These are phyloP conservation scores for Capricornis sumatraensis DNA, from an alignment of 2,113 vertebrate species.

Conservation along the genomic window DNA sequence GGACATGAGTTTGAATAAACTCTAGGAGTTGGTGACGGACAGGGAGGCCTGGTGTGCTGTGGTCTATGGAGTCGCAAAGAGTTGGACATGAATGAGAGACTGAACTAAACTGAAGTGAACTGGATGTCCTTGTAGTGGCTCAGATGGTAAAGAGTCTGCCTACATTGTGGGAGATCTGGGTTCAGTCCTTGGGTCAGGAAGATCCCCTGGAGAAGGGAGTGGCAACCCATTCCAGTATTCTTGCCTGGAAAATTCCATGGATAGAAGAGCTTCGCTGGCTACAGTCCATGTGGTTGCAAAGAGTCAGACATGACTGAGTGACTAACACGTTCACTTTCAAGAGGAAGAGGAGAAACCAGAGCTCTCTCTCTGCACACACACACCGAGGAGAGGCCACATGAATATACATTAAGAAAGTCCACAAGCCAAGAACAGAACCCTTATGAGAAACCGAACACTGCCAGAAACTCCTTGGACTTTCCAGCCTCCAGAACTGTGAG, in stretches of 20 bases:
- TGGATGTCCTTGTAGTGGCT: neutral
- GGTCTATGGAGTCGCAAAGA: neutral
- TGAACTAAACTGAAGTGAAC: neutral
- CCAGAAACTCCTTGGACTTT: neutral
- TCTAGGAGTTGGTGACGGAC: neutral
- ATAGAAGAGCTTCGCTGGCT: neutral
- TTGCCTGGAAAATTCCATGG: neutral
- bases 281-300: neutral
- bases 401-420: neutral
- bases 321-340: neutral
- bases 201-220: neutral
- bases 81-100: accelerated
- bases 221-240: neutral
- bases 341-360: neutral
- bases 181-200: neutral
- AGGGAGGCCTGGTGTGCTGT: neutral
- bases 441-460: neutral
- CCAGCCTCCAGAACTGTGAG: neutral
- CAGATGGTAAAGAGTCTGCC: neutral
- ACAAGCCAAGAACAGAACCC: neutral
- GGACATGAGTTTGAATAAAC: neutral
- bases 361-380: accelerated
- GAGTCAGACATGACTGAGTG: neutral
- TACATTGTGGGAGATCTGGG: neutral
- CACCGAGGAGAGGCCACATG: neutral